Evolutionary conservation across 2,797 vertebrate genomes (phyloP), one percentile per base, ranked within the genome.

Genomic region (Odontamblyopus rebecca): DNA sequence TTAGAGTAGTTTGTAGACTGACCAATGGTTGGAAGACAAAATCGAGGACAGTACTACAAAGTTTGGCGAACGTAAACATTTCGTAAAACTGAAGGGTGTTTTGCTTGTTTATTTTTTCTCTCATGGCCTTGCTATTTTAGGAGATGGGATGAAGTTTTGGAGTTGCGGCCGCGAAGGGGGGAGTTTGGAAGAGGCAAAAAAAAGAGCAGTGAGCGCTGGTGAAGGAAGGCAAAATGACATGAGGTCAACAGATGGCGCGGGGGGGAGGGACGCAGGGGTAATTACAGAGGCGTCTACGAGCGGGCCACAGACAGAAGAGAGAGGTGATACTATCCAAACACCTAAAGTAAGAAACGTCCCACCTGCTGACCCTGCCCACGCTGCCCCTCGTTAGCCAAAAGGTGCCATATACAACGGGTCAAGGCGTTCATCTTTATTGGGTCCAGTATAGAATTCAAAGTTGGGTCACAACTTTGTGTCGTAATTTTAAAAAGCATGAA

Each of bases 211-310:
- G 41, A 35, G 30, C 3, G 5, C 82, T 74, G 81, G 83, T 82
- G 85, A 76, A 83, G 75, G 82, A 85, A 86, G 86, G 85, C 79
- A 86, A 86, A 83, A 88, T 86, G 86, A 90, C 88, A 90, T 88
- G 86, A 90, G 90, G 89, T 91, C 86, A 91, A 91, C 90, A 92
- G 92, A 92, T 91, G 91, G 89, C 76, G 86, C 81, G 78, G 75
- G 82, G 69, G 82, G 72, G 71, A 51, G 68, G 77, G 70, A 75
- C 53, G 75, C 6, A 27, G 23, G 78, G 72, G 76, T 75, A 86
- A 88, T 84, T 82, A 88, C 70, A 75, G 70, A 75, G 72, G 71
- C 66, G 68, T 68, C 86, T 85, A 82, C 69, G 80, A 71, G 75
- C 80, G 63, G 29, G 71, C 65, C 54, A 64, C 63, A 84, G 75